phyloP scores from a whole-genome alignment of 1,140 invertebrate species.

The Pseudomyrmex gracilis region DNA sequence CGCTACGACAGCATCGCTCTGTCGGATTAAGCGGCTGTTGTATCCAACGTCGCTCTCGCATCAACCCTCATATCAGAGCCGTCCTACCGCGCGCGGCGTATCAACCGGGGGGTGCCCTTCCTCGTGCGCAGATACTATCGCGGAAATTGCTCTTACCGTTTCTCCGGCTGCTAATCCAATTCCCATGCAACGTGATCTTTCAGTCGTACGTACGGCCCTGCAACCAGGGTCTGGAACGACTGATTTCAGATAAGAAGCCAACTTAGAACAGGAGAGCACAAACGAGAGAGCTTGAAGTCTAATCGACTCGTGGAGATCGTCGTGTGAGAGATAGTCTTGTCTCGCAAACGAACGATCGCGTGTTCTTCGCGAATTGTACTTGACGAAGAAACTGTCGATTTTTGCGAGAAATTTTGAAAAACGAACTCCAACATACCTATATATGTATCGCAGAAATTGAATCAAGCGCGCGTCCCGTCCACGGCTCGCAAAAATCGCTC shows the following conservation, averaged over 20 bases:
- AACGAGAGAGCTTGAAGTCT: neutral
- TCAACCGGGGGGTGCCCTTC: constrained; percentile 47
- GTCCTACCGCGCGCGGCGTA: constrained; percentile 51
- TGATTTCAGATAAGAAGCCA: constrained; percentile 69
- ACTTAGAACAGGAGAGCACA: constrained; percentile 46
- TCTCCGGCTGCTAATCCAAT: constrained; percentile 76
- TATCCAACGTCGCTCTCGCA: constrained; percentile 14
- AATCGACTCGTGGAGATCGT: constrained; percentile 5
- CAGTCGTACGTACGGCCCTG: constrained; percentile 20
- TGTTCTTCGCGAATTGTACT: neutral
- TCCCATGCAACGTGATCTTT: constrained; percentile 60
- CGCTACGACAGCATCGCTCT: constrained; percentile 14
- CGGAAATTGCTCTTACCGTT: constrained; percentile 77
- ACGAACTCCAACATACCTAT: neutral
- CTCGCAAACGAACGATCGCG: neutral
- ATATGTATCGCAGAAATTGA: neutral
- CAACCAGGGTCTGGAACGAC: constrained; percentile 59
- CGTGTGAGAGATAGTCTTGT: constrained; percentile 13
- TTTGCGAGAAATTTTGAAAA: neutral
- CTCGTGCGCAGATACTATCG: constrained; percentile 69
- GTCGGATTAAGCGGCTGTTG: constrained; percentile 3
- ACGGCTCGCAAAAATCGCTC: neutral
- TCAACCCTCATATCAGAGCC: constrained; percentile 40
- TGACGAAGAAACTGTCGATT: neutral
- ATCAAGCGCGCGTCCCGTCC: neutral